phyloP scores from a whole-genome alignment of 53 echinoderm and acorn worm genomes.

The Mesocentrotus franciscanus region DNA sequence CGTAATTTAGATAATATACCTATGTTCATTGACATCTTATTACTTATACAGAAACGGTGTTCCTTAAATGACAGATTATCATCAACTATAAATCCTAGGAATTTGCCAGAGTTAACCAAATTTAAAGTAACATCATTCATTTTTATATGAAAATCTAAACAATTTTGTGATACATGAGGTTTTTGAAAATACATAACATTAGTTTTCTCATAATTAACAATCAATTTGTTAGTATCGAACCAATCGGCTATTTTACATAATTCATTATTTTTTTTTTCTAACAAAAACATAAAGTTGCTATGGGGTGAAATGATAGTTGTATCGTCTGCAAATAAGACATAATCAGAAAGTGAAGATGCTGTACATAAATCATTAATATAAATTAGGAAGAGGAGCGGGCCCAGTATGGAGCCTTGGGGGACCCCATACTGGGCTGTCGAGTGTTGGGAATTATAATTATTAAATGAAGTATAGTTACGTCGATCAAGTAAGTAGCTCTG shows the following conservation, averaged over 20 bases:
- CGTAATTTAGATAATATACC: background rate
- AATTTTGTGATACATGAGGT: background rate
- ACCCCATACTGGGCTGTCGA: no score
- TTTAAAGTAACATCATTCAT: background rate
- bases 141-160: background rate
- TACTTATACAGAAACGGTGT: background rate
- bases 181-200: background rate
- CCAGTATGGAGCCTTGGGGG: no score
- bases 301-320: background rate
- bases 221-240: background rate
- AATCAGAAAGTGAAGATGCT: no score
- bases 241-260: background rate
- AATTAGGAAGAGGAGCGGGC: background rate
- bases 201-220: background rate
- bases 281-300: background rate
- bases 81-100: background rate
- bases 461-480: no score
- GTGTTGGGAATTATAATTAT: no score
- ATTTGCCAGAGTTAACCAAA: background rate
- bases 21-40: background rate
- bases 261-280: background rate
- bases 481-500: background rate
- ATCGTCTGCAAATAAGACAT: background rate
- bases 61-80: background rate
- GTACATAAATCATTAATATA: background rate